phyloP scores from a whole-genome alignment of 2,797 vertebrate species.

The Pipistrellus kuhlii region DNA sequence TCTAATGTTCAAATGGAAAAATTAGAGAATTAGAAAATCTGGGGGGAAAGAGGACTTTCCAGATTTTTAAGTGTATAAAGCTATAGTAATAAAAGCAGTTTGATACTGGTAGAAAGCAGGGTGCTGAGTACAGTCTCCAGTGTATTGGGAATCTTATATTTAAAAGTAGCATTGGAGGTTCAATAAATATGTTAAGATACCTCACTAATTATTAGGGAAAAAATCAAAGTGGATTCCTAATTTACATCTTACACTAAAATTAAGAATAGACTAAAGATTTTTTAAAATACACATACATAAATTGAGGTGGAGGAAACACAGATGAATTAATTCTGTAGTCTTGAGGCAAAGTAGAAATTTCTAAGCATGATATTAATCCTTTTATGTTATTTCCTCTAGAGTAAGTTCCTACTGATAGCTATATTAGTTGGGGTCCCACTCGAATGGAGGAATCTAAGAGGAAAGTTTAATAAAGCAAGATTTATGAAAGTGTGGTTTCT shows the following conservation, averaged over 20 bases:
- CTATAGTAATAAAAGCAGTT: not conserved
- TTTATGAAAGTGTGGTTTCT: not conserved
- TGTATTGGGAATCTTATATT: not conserved
- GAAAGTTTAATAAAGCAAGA: not conserved
- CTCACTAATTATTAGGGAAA: not conserved
- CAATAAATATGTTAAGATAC: not conserved
- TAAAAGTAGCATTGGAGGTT: not conserved
- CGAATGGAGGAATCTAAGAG: not conserved
- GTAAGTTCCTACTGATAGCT: not conserved
- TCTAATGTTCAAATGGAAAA: constrained; percentile 32
- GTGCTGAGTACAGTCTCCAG: not conserved
- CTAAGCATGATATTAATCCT: not conserved
- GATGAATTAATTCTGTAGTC: not conserved
- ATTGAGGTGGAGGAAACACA: not conserved
- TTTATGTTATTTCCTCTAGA: not conserved
- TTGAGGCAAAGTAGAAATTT: constrained; percentile 17
- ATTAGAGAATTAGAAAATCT: constrained; percentile 43
- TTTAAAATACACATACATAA: not conserved
- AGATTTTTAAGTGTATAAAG: not conserved
- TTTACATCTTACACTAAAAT: constrained; percentile 45
- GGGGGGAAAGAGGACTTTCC: not conserved
- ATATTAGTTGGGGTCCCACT: not conserved
- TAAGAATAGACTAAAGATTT: not conserved
- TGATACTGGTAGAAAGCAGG: not conserved
- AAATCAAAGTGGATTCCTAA: not conserved